Conservation (phyloP, 2,888 invertebrate genomes). For the Xestoiulus laeticollis region DNA sequence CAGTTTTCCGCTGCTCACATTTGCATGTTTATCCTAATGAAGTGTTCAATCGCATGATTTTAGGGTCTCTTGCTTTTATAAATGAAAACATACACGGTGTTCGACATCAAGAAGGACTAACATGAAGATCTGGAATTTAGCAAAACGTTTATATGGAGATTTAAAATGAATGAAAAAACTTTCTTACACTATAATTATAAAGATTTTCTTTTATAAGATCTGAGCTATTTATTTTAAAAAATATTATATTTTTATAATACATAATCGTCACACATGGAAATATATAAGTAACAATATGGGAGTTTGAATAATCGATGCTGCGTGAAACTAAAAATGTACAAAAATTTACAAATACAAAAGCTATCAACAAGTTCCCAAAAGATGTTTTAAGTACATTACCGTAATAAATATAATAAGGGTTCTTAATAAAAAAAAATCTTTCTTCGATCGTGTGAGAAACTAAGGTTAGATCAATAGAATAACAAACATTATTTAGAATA, state of each 20-base stretch:
- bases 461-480: not conserved
- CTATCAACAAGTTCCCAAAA: not conserved
- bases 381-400: not conserved
- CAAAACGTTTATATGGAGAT: not conserved
- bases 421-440: not conserved
- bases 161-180: not conserved
- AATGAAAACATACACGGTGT: too few species aligned
- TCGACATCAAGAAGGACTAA: too few species aligned
- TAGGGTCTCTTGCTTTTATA: too few species aligned
- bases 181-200: too few species aligned
- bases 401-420: not conserved
- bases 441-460: not conserved
- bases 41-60: too few species aligned
- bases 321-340: not conserved
- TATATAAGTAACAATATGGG: not conserved
- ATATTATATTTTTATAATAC: not conserved
- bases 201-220: not conserved
- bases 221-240: not conserved
- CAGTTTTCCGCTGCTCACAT: too few species aligned
- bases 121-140: too few species aligned
- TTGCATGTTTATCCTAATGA: too few species aligned
- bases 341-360: conserved; percentile 18
- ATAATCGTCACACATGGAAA: not conserved
- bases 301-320: not conserved
- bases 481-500: not conserved